Evolutionary conservation across 2,888 invertebrate genomes (phyloP), one percentile per base, ranked within the genome.

Genomic region (Cephonodes hylas): DNA sequence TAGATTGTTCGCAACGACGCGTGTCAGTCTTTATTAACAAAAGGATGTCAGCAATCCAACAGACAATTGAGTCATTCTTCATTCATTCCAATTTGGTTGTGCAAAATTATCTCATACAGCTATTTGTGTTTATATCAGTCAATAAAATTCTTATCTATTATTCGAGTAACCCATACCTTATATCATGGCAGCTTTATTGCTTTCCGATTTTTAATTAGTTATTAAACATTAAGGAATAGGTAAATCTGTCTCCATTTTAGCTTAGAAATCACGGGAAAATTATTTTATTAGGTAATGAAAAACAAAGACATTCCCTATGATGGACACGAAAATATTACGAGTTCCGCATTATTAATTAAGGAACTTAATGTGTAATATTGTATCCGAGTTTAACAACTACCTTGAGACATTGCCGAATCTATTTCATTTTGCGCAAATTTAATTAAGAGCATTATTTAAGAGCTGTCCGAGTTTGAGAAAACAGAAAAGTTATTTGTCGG

Each of bases 401-500:
- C 66, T 57, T 74, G 74, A 74, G 70, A 71, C 73, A 81, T 79
- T 77, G 74, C 67, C 68, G 68, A 74, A 80, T 77, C 77, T 78
- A 78, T 80, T 83, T 76, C 70, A 77, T 82, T 83, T 80, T 78
- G 76, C 77, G 80, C 79, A 83, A 87, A 88, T 86, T 89, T 88
- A 89, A 89, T 89, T 86, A 88, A 83, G 81, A 84, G 78, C 79
- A 85, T 89, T 88, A 88, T 89, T 89, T 87, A 87, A 86, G 86
- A 85, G 84, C 86, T 83, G 87, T 87, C 85, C 83, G 85, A 88
- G 85, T 88, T 89, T 87, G 87, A 89, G 89, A 88, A 89, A 89
- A 89, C 87, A 88, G 84, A 88, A 91, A 91, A 90, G 88, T 89
- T 89, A 91, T 91, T 90, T 88, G 85, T 85, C 81, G 86, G 86